These are phyloP conservation scores for Tholera decimalis DNA, from an alignment of 2,888 invertebrate species.

Conservation along the genomic window DNA sequence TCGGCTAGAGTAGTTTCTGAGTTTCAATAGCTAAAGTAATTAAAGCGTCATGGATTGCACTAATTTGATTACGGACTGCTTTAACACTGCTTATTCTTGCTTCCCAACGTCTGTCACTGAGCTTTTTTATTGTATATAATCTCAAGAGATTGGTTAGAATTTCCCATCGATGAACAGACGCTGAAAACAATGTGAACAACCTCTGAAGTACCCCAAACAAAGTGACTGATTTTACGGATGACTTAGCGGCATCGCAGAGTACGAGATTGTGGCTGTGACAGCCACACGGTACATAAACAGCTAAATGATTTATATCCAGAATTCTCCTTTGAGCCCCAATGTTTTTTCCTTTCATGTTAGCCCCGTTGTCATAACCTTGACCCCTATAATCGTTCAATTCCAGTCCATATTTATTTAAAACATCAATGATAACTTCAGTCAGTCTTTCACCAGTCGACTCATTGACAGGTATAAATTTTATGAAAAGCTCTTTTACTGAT, in stretches of 20 bases:
- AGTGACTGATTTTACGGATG: conserved; percentile 1
- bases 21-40: neutral
- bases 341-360: too few species aligned
- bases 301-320: neutral
- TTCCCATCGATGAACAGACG: neutral
- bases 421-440: too few species aligned
- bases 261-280: too few species aligned
- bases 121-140: neutral
- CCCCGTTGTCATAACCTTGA: neutral
- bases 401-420: too few species aligned
- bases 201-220: conserved; percentile 2
- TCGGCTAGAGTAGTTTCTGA: too few species aligned
- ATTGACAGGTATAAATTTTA: too few species aligned
- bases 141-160: too few species aligned
- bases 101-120: conserved; percentile 2
- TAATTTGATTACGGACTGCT: too few species aligned
- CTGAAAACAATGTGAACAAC: neutral
- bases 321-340: conserved; percentile 1
- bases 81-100: too few species aligned
- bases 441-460: too few species aligned
- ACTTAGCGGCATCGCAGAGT: neutral
- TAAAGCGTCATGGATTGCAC: neutral
- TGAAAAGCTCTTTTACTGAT: too few species aligned
- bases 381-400: too few species aligned
- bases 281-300: neutral